Conservation (phyloP, 2,888 invertebrate genomes). For the Habrosyne pyritoides region DNA sequence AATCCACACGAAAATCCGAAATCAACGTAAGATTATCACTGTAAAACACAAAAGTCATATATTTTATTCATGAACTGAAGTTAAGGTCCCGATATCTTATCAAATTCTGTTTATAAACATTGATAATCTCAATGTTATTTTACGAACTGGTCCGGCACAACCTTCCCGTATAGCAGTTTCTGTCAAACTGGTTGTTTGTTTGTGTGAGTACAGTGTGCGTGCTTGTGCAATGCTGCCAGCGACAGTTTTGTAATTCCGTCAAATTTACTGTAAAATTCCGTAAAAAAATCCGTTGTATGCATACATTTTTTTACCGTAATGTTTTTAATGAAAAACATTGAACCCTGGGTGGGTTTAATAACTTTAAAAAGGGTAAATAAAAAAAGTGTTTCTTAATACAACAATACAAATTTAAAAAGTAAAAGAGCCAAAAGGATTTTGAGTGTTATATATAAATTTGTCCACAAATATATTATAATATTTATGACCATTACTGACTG, state of each 20-base stretch:
- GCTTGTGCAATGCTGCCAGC: slow-evolving; percentile 14
- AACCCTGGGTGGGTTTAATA: too few species aligned
- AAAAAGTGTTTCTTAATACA: too few species aligned
- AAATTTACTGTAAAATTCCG: too few species aligned
- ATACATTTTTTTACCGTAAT: too few species aligned
- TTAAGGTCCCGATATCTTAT: slow-evolving; percentile 36
- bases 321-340: too few species aligned
- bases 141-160: slow-evolving; percentile 52
- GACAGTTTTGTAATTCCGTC: background rate
- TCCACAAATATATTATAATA: too few species aligned
- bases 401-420: too few species aligned
- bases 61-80: slow-evolving; percentile 52
- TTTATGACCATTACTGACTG: too few species aligned
- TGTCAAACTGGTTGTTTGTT: slow-evolving; percentile 70
- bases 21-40: slow-evolving; percentile 40
- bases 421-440: too few species aligned
- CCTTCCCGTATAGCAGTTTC: slow-evolving; percentile 45
- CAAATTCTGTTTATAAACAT: slow-evolving; percentile 76
- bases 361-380: too few species aligned
- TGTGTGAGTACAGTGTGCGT: slow-evolving; percentile 19
- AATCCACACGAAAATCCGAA: slow-evolving; percentile 58
- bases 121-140: slow-evolving; percentile 68
- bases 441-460: too few species aligned
- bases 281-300: background rate
- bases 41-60: slow-evolving; percentile 33